phyloP scores from a whole-genome alignment of 2,888 invertebrate genomes.

The Harpalus rufipes region DNA sequence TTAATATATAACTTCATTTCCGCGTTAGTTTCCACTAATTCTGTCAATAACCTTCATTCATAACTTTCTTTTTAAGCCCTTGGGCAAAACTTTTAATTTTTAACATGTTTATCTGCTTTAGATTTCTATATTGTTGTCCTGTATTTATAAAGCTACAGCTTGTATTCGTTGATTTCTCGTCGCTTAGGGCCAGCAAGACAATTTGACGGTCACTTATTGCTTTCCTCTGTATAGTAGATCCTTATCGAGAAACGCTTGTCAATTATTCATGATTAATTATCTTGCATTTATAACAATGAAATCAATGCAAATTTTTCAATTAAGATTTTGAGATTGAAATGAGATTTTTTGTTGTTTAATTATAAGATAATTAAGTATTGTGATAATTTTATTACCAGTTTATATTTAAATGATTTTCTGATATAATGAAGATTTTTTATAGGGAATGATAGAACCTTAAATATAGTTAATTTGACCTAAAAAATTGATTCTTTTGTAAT shows the following conservation, averaged over 20 bases:
- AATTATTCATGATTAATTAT: conserved; percentile 7
- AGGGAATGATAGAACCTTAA: not conserved
- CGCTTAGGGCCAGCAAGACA: not conserved
- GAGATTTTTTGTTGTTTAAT: not conserved
- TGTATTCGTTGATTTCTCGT: not conserved
- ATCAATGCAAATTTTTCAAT: conserved; percentile 1
- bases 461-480: not conserved
- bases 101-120: not conserved
- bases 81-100: not conserved
- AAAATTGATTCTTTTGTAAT: not conserved
- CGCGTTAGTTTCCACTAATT: not conserved
- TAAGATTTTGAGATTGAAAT: not conserved
- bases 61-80: not conserved
- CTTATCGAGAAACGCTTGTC: not conserved
- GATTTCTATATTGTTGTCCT: not conserved
- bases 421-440: not conserved
- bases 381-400: not conserved
- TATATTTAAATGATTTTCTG: not conserved
- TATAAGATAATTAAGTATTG: not conserved
- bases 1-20: not conserved
- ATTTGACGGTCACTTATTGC: not conserved
- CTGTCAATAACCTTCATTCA: not conserved
- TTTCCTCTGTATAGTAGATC: not conserved
- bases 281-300: not conserved
- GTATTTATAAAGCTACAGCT: not conserved